Conservation (phyloP, 37 sponge, comb jelly and placozoan genomes). For the Petrosia ficiformis region DNA sequence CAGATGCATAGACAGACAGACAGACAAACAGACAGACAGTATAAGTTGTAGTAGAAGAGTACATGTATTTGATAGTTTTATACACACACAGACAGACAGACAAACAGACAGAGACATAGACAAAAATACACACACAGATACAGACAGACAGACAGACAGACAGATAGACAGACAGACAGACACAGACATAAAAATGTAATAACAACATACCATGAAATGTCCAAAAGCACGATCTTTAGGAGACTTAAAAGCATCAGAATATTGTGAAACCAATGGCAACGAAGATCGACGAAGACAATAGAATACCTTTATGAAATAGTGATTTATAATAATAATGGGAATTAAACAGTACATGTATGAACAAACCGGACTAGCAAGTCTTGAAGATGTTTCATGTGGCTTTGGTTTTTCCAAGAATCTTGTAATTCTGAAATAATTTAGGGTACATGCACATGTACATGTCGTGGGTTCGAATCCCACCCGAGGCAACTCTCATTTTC, state of each 20-base stretch:
- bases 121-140: no score
- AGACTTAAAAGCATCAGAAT: slow-evolving; percentile 6
- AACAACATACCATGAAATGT: slow-evolving; percentile 77
- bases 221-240: slow-evolving; percentile 49
- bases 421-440: slow-evolving; percentile 67
- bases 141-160: slow-evolving; percentile 12
- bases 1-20: no score
- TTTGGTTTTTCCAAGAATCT: slow-evolving; percentile 82
- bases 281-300: slow-evolving; percentile 62
- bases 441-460: no score
- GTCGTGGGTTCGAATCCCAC: no score
- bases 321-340: background rate
- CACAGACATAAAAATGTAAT: no score
- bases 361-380: slow-evolving; percentile 63
- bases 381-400: slow-evolving; percentile 55
- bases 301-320: slow-evolving; percentile 54
- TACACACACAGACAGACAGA: slow-evolving; percentile 11
- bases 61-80: background rate
- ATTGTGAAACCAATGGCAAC: slow-evolving; percentile 37
- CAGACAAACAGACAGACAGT: no score
- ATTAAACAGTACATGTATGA: background rate
- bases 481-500: no score
- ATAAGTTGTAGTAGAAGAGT: no score
- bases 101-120: no score
- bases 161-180: no score